Conservation (phyloP, 1,140 invertebrate genomes). For the Solenopsis fugax region DNA sequence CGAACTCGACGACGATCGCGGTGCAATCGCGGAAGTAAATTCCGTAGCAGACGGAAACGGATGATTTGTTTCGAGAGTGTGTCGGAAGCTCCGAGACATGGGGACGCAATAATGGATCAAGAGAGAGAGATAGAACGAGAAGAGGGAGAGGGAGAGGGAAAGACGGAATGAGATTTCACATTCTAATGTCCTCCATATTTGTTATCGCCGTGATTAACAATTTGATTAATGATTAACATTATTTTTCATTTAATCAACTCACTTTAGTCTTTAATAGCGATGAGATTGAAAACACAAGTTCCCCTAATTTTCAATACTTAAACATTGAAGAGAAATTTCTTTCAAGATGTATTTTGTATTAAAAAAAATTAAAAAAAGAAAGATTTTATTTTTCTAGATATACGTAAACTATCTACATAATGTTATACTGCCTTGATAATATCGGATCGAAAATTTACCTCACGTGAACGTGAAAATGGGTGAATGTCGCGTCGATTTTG, state of each 20-base stretch:
- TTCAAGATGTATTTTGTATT: not conserved
- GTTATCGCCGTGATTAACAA: not conserved
- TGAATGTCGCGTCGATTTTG: conserved; percentile 14
- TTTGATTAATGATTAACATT: not conserved
- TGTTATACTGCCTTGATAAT: conserved; percentile 16
- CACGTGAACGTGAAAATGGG: conserved; percentile 5
- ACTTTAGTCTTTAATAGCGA: not conserved
- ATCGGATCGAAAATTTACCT: conserved; percentile 18
- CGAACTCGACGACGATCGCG: conserved; percentile 35
- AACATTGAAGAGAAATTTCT: not conserved
- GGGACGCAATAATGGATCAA: conserved; percentile 48
- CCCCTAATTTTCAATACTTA: not conserved
- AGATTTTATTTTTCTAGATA: not conserved
- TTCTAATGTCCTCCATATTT: not conserved
- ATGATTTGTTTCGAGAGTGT: conserved; percentile 56
- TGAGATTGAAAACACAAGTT: not conserved
- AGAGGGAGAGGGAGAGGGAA: not conserved
- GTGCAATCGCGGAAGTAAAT: conserved; percentile 57
- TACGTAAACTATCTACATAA: not conserved
- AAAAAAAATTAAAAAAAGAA: conserved; percentile 4
- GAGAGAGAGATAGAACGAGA: not conserved
- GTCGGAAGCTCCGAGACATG: conserved; percentile 31
- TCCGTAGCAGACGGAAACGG: conserved; percentile 50
- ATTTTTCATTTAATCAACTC: not conserved
- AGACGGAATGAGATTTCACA: not conserved